Evolutionary conservation across 2,113 vertebrate species (phyloP), one percentile per base, ranked within the genome.

Genomic region (Myxocyprinus asiaticus): DNA sequence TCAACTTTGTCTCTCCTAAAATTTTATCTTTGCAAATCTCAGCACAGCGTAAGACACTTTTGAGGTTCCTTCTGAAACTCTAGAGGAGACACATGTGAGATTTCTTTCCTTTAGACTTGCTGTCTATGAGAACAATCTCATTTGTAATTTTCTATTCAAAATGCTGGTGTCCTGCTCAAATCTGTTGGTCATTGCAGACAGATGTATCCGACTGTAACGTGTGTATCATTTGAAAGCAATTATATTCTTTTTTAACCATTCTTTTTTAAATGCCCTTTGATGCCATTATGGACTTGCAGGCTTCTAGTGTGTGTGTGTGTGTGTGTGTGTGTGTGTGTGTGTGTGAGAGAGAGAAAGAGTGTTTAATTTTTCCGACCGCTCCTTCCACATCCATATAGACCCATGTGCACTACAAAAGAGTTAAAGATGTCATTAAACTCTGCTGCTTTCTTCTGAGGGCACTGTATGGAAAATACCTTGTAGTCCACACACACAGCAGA

Each of bases 371-470:
- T 81, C 78, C 66, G 17, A 65, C 76, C 76, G 68, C 50, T 33
- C 43, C 66, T 22, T 76, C 68, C 79, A 74, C 65, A 59, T 68
- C 53, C 51, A 44, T 7, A 63, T 64, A 77, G 68, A 59, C 67
- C 74, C 78, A 83, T 76, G 72, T 84, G 71, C 72, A 68, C 71
- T 82, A 66, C 83, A 82, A 76, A 84, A 71, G 58, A 33, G 42
- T 33, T 44, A 63, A 78, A 67, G 47, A 67, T 81, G 73, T 75
- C 59, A 69, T 83, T 70, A 84, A 84, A 65, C 65, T 9, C 69
- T 4, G 66, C 4, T 44, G 62, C 7, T 33, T 62, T 73, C 62
- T 69, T 66, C 71, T 59, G 62, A 81, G 14, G 56, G 42, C 45
- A 42, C 68, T 17, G 67, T 9, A 48, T 55, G 78, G 78, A 84